Conservation (phyloP, 2,797 vertebrate species). For the Denticeps clupeoides region DNA sequence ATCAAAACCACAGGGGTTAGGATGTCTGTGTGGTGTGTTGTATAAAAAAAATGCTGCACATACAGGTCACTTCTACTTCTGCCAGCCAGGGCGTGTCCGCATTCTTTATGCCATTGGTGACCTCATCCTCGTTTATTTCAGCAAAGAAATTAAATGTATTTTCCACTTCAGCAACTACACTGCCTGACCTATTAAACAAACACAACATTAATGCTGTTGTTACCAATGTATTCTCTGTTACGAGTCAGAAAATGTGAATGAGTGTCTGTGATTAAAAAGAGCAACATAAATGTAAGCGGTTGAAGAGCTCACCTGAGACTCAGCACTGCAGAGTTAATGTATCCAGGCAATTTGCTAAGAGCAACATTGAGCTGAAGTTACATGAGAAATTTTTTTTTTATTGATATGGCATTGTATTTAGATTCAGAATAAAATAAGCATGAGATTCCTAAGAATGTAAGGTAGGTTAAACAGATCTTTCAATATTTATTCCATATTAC, state of each 20-base stretch:
- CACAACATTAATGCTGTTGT: too few relatives aligned
- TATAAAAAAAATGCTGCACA: too few relatives aligned
- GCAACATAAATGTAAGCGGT: too few relatives aligned
- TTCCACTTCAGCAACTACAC: constrained; percentile 19
- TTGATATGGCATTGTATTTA: too few relatives aligned
- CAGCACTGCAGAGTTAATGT: constrained; percentile 17
- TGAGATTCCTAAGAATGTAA: too few relatives aligned
- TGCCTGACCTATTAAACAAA: neutral
- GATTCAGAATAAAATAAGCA: neutral
- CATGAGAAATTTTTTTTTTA: too few relatives aligned
- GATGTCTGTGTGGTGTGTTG: too few relatives aligned
- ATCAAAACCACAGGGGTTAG: too few relatives aligned
- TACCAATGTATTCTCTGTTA: too few relatives aligned
- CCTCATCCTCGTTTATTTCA: fast-evolving
- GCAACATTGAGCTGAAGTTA: neutral
- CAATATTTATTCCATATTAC: too few relatives aligned
- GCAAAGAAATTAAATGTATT: neutral
- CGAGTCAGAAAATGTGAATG: neutral
- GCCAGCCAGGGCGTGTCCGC: neutral
- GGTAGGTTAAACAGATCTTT: too few relatives aligned
- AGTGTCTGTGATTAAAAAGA: too few relatives aligned
- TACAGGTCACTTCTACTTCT: neutral
- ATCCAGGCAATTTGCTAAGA: fast-evolving
- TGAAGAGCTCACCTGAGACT: constrained; percentile 7
- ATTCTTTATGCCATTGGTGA: neutral